Conservation (phyloP, 53 echinoderm and acorn worm species). For the Holothuria leucospilota region DNA sequence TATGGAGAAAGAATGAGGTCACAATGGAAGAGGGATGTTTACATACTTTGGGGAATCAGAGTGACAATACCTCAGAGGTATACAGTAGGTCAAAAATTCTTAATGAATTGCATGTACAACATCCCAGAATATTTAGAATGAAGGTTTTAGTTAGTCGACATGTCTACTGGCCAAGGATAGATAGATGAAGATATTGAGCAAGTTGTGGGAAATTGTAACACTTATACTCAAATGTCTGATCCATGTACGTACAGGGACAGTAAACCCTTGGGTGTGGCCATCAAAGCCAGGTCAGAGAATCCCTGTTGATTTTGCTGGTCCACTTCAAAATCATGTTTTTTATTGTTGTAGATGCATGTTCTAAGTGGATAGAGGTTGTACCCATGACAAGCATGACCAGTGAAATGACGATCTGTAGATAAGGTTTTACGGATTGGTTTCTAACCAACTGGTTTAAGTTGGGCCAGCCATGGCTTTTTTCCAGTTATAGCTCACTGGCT, state of each 20-base stretch:
- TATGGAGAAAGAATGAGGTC: too few species aligned
- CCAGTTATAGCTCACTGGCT: too few species aligned
- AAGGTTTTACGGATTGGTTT: too few species aligned
- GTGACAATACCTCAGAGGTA: constrained; percentile 62
- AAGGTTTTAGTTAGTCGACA: constrained; percentile 52
- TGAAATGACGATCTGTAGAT: background rate
- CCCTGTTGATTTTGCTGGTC: constrained; percentile 1
- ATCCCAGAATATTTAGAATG: constrained; percentile 67
- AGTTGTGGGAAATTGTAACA: too few species aligned
- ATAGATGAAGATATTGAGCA: constrained; percentile 65
- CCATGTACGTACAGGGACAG: background rate
- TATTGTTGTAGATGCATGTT: too few species aligned
- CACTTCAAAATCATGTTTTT: background rate
- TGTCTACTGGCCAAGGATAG: constrained; percentile 66
- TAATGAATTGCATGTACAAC: constrained; percentile 48
- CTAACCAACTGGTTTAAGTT: too few species aligned
- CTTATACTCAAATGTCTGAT: background rate
- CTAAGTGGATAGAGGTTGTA: background rate
- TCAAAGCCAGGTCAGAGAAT: constrained; percentile 4
- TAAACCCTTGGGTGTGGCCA: background rate
- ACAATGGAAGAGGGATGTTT: constrained; percentile 59
- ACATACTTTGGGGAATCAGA: constrained; percentile 64
- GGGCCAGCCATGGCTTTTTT: too few species aligned
- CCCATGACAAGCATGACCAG: background rate
- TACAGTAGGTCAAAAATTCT: constrained; percentile 49